A percentile compares a stretch with the other conserved stretches of the same genome.
Conservation (phyloP, 2,113 vertebrate species). For the Setophaga coronata region DNA sequence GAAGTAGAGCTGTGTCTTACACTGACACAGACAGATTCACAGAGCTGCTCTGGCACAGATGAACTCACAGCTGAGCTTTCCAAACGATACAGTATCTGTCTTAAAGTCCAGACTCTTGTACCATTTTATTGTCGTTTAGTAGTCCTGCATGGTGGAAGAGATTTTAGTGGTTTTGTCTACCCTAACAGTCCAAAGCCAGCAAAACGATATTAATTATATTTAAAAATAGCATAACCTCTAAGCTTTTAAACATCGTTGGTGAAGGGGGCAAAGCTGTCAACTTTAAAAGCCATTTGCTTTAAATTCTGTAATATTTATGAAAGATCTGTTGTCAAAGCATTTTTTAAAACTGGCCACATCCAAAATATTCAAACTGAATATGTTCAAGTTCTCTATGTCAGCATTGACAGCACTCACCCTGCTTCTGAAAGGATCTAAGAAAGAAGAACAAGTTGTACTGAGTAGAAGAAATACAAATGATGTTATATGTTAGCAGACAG, state of each 20-base stretch:
- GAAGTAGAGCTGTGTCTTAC: neutral
- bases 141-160: neutral
- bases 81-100: neutral
- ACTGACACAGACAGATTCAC: neutral
- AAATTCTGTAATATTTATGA: neutral
- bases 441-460: neutral
- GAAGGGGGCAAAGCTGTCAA: neutral
- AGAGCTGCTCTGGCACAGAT: neutral
- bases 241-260: neutral
- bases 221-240: neutral
- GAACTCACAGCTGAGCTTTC: neutral
- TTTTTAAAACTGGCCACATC: neutral
- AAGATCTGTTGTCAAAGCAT: neutral
- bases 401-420: neutral
- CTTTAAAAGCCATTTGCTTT: neutral
- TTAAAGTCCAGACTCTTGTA: neutral
- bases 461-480: neutral
- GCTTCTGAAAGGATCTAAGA: neutral
- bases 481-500: neutral
- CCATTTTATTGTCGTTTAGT: neutral
- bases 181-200: neutral
- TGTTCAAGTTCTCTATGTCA: neutral
- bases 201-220: neutral
- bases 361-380: neutral
- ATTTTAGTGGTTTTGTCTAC: neutral